phyloP scores from a whole-genome alignment of 2,888 invertebrate genomes.

The Leptinotarsa tumamoca region DNA sequence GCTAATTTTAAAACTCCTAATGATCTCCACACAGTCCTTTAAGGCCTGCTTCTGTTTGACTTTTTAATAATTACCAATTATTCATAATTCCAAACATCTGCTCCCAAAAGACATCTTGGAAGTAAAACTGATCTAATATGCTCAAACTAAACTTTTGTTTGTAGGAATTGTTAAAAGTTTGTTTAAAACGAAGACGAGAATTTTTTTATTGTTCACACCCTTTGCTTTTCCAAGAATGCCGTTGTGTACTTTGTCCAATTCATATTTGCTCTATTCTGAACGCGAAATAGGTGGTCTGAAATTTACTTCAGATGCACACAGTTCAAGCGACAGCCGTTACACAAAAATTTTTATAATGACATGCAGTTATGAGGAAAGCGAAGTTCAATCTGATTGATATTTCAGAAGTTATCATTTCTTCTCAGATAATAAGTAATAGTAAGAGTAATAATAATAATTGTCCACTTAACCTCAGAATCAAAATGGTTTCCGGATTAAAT shows the following conservation, averaged over 20 bases:
- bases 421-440: no score
- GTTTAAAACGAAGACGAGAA: conserved; percentile 55
- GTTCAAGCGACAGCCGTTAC: background rate
- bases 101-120: conserved; percentile 40
- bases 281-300: conserved; percentile 37
- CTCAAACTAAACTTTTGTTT: conserved; percentile 48
- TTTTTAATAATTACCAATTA: conserved; percentile 43
- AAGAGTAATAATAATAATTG: no score
- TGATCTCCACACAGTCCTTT: conserved; percentile 34
- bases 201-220: conserved; percentile 60
- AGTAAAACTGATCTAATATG: conserved; percentile 35
- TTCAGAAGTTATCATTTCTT: no score
- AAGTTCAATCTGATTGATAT: no score
- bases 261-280: conserved; percentile 23
- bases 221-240: conserved; percentile 56
- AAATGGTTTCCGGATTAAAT: no score
- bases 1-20: conserved; percentile 41
- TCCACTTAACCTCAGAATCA: no score
- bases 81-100: conserved; percentile 49
- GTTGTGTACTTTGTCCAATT: conserved; percentile 28
- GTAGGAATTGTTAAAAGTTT: conserved; percentile 58
- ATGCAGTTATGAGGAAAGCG: no score
- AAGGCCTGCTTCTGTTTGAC: conserved; percentile 42
- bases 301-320: background rate
- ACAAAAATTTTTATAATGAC: no score